Evolutionary conservation across 2,113 vertebrate species (phyloP).

Genomic region (Ariopsis seemanni): DNA sequence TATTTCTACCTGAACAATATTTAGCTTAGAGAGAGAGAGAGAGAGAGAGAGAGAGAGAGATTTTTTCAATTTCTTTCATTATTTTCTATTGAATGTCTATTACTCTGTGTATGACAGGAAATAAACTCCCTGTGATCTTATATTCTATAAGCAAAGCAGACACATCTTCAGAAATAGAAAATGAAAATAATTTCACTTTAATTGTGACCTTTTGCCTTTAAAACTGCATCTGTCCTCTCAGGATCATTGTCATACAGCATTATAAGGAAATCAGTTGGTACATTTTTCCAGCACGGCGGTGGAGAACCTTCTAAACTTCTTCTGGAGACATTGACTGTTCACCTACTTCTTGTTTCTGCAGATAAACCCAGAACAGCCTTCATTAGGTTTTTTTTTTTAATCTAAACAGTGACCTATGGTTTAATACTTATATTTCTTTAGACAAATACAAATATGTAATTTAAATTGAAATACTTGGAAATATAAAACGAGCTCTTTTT

Average conservation of each 20-base stretch:
- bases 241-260: background rate
- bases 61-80: background rate
- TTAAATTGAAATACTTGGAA: too few relatives aligned
- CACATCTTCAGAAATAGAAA: too few relatives aligned
- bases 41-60: background rate
- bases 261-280: background rate
- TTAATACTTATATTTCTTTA: background rate
- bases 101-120: background rate
- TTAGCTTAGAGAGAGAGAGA: background rate
- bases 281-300: background rate
- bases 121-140: background rate
- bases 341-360: background rate
- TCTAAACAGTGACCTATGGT: background rate
- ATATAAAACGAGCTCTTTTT: too few relatives aligned
- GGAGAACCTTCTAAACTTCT: background rate
- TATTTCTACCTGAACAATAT: background rate
- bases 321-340: background rate
- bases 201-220: background rate
- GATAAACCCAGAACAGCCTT: background rate
- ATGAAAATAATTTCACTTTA: background rate
- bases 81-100: background rate
- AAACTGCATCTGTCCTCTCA: background rate
- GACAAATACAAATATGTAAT: background rate
- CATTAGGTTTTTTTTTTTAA: background rate
- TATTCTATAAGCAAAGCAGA: background rate